phyloP scores from a whole-genome alignment of 2,888 invertebrate species.

The Eulithis prunata region DNA sequence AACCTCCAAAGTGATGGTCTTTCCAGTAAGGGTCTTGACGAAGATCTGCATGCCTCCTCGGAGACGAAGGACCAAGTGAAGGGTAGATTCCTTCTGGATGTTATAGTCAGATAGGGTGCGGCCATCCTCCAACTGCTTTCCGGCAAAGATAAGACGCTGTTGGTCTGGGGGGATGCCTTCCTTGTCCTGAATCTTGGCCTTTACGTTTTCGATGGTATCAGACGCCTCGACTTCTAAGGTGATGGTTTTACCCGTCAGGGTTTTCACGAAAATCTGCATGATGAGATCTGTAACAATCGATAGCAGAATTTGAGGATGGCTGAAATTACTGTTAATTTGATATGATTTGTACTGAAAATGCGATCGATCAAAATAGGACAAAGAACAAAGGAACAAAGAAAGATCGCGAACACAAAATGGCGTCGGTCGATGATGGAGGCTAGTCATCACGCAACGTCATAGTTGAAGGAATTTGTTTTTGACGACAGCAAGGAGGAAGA shows the following conservation, averaged over 20 bases:
- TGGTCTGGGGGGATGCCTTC: no score
- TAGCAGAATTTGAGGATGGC: constrained; percentile 42
- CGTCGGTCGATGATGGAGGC: constrained; percentile 49
- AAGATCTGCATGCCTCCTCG: constrained; percentile 61
- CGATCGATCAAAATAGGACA: constrained; percentile 44
- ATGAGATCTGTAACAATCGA: constrained; percentile 64
- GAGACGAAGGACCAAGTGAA: no score
- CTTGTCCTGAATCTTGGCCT: no score
- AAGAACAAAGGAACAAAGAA: constrained; percentile 68
- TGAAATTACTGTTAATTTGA: constrained; percentile 54
- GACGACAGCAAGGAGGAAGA: constrained; percentile 22
- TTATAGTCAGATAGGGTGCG: no score
- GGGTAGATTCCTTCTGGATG: no score
- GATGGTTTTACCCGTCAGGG: constrained; percentile 58
- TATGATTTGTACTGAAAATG: constrained; percentile 32
- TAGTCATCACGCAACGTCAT: constrained; percentile 38
- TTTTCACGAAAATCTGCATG: constrained; percentile 71
- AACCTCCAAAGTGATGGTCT: constrained; percentile 66
- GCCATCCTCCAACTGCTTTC: no score
- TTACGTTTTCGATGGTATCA: constrained; percentile 67
- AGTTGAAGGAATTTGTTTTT: background rate
- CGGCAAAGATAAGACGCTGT: no score
- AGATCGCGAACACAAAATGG: constrained; percentile 76
- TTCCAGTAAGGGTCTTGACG: constrained; percentile 66
- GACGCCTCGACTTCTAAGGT: constrained; percentile 68